Evolutionary conservation across 2,797 vertebrate species (phyloP).

Genomic region (Parauchenoglanis punctatus): DNA sequence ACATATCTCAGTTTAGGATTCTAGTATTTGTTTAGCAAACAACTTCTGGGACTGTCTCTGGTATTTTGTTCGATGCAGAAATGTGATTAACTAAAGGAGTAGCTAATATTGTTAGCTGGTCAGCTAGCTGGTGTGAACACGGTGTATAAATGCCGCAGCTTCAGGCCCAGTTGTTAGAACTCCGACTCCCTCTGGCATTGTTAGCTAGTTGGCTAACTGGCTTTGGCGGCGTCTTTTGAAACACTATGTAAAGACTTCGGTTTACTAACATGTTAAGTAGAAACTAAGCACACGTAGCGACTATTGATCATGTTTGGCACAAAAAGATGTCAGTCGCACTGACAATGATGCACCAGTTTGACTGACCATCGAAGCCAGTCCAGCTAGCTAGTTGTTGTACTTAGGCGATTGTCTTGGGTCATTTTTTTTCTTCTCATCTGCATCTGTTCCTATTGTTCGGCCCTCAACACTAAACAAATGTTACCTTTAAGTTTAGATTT

Average conservation of each 20-base stretch:
- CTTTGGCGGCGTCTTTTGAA: constrained; percentile 26
- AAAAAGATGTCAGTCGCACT: not conserved
- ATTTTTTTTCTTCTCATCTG: constrained; percentile 46
- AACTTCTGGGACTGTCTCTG: constrained; percentile 18
- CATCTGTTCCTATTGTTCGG: constrained; percentile 55
- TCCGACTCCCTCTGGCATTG: constrained; percentile 57
- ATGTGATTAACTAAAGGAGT: constrained; percentile 28
- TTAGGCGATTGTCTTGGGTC: constrained; percentile 49
- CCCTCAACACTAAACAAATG: not conserved
- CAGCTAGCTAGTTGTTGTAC: constrained; percentile 36
- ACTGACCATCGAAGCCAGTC: constrained; percentile 5
- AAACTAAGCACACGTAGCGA: not conserved
- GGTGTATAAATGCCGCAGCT: constrained; percentile 37
- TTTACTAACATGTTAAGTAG: not conserved
- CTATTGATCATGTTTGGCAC: not conserved
- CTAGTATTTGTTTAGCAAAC: not conserved
- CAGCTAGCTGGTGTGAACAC: constrained; percentile 45
- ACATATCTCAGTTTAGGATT: not conserved
- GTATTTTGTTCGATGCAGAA: not conserved
- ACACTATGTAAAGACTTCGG: not conserved
- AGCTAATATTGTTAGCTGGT: constrained; percentile 46
- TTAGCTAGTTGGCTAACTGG: constrained; percentile 55
- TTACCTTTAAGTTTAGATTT: not conserved
- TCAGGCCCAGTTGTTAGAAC: constrained; percentile 45
- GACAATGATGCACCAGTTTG: not conserved